Evolutionary conservation across 1,140 invertebrate species (phyloP), one percentile per base, ranked within the genome.

Genomic region (Sipha flava): DNA sequence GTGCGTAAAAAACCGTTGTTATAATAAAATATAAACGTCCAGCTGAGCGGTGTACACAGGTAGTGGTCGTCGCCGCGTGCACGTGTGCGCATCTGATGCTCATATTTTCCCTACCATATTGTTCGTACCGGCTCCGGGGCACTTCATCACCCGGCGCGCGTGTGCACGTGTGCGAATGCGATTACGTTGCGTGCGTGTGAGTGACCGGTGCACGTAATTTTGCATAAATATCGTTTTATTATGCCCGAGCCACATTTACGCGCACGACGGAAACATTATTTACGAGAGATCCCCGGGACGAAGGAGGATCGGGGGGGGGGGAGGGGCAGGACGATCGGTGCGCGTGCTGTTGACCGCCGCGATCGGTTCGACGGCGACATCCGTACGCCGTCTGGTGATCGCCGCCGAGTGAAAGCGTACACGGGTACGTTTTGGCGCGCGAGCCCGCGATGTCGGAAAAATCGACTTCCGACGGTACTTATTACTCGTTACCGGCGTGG

Each of bases 221-320:
- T 16, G 21, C 64, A 66, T 66, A 66, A 66, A 66, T 43, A 43
- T 66, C 62, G 62, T 66, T 66, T 66, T 66, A 40, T 66, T 14
- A 23, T 40, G n/a, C 10, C 23, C 52, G 3, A 54, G 52, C n/a
- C 5, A 57, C 26, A 16, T 59, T 14, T n/a, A 59, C 26, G 21
- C 54, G 43, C 43, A 37, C 59, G 62, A 40, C 21, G 34, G 62
- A 10, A 23, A 64, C 31, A 23, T 66, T 66, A 40, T 66, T 66
- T 66, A 66, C 62, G 62, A 23, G 62, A 23, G n/a, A 40, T 16
- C n/a, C 14, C 23, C 16, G 18, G 9, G 31, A 64, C 18, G 7
- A 10, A 14, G n/a, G 21, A 10, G 10, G n/a, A n/a, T n/a, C n/a
- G 62, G 10, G 14, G n/a, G 34, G 16, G 4, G 5, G 2, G 6